Conservation (phyloP, 2,113 vertebrate species). For the Oplegnathus fasciatus region DNA sequence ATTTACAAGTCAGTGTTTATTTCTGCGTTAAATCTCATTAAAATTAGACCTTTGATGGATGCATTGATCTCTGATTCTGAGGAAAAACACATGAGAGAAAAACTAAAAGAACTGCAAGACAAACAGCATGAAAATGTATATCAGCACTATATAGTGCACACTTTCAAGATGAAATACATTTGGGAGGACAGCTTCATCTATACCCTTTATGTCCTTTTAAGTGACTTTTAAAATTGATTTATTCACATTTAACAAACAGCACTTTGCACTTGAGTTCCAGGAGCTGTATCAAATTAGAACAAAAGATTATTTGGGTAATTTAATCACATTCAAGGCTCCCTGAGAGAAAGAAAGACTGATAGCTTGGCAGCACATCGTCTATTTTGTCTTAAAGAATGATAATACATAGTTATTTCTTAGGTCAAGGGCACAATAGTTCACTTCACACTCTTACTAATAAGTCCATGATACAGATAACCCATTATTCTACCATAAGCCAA, state of each 20-base stretch:
- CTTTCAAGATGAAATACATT: not conserved
- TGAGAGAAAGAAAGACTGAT: conserved; percentile 27
- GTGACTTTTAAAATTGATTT: not conserved
- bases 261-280: not conserved
- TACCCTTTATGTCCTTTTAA: not conserved
- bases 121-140: not conserved
- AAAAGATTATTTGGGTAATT: conserved; percentile 37
- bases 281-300: conserved; percentile 28
- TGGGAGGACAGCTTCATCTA: not conserved
- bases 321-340: conserved; percentile 45
- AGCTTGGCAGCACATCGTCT: conserved; percentile 27
- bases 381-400: conserved; percentile 61
- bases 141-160: not conserved
- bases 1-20: conserved; percentile 40
- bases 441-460: not conserved
- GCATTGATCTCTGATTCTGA: not conserved
- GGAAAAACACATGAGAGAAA: not conserved
- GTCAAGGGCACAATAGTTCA: conserved; percentile 33
- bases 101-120: not conserved
- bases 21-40: conserved; percentile 14
- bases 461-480: conserved; percentile 1
- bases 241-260: not conserved
- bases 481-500: not conserved
- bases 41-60: not conserved
- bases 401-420: conserved; percentile 17